Evolutionary conservation across 2,888 invertebrate genomes (phyloP).

Genomic region (Tricholauxania praeusta): DNA sequence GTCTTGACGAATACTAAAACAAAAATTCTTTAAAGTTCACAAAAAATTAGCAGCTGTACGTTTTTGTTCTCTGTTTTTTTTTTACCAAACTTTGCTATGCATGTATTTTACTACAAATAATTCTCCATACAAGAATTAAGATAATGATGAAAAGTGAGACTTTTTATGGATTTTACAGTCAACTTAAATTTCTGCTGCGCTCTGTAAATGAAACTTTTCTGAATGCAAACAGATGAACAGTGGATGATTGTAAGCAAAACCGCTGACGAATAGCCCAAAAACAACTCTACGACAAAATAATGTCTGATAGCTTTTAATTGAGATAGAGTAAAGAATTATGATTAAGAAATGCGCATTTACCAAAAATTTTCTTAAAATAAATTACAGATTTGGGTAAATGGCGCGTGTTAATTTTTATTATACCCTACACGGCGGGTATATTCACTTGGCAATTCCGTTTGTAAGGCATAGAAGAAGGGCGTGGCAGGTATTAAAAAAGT

Average conservation of each 20-base stretch:
- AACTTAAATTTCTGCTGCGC: background rate
- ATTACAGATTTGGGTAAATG: too few species aligned
- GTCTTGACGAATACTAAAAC: constrained; percentile 26
- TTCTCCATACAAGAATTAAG: constrained; percentile 11
- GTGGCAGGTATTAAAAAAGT: too few species aligned
- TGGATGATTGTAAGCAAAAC: background rate
- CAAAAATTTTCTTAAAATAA: too few species aligned
- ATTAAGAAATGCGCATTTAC: too few species aligned
- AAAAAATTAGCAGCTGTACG: constrained; percentile 17
- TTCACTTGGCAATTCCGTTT: too few species aligned
- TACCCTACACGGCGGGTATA: too few species aligned
- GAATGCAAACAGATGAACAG: constrained; percentile 13
- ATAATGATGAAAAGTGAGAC: background rate
- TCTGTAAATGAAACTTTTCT: constrained; percentile 9
- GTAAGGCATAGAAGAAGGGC: too few species aligned
- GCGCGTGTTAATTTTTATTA: too few species aligned
- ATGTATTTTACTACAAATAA: constrained; percentile 12
- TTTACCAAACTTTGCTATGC: background rate
- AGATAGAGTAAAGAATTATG: too few species aligned
- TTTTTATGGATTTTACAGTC: constrained; percentile 17
- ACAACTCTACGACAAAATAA: too few species aligned
- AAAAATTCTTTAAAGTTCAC: constrained; percentile 4
- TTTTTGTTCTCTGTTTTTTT: background rate
- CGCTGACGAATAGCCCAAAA: too few species aligned
- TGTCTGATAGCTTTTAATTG: too few species aligned